Evolutionary conservation across 1,140 invertebrate species (phyloP), one percentile per base, ranked within the genome.

Genomic region (Drosophila sulfurigaster): DNA sequence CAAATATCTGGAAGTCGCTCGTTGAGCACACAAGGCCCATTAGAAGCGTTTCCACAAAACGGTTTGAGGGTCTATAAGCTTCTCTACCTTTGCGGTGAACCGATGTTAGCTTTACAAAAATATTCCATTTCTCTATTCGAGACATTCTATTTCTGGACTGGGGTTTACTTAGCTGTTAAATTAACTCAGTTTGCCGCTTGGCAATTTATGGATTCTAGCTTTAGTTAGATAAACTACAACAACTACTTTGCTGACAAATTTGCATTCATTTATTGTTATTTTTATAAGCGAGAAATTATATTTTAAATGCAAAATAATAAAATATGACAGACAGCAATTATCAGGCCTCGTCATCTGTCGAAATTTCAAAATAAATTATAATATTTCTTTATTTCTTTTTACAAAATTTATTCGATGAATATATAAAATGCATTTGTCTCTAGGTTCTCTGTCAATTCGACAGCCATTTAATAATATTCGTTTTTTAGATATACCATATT

Each of bases 1-100:
- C 65, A 60, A 62, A 38, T 74, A 46, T 68, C 64, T 74, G 65
- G 65, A 74, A 62, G 46, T 46, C 10, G 43, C 38, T 57, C 59
- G 51, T 75, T 60, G 41, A 58, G 51, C 48, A 69, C 52, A 71
- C n/a, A 54, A 32, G 30, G 20, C 46, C 54, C 48, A 78, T 75
- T 67, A 62, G 43, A 32, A 69, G 20, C 48, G 59, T 65, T 60
- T 75, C 38, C 15, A 46, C 13, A 59, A 62, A 38, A 54, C 32
- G 10, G n/a, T 30, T 38, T 38, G 8, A 13, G 38, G 30, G 15
- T 35, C 15, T 41, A 28, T 51, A 64, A 41, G 16, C 11, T 15
- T 45, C 65, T 46, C 65, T 25, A 13, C 11, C 57, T 20, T 25
- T 43, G 8, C 43, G 30, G 11, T 56, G 11, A 13, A 32, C 28